These are phyloP conservation scores for Poeciliopsis occidentalis DNA, from an alignment of 2,113 vertebrate species.

Conservation along the genomic window DNA sequence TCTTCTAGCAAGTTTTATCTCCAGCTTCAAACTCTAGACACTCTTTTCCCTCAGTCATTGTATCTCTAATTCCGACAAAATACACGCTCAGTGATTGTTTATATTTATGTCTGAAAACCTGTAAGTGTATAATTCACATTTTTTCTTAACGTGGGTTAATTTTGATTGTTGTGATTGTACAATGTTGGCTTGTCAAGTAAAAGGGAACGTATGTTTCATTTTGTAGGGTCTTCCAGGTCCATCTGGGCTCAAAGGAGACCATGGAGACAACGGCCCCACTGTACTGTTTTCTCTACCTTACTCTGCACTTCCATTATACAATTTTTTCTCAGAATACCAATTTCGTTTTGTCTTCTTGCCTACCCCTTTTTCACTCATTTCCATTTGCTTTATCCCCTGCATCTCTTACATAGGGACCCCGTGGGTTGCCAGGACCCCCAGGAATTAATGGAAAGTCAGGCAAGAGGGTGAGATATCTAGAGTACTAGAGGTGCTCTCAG, in stretches of 20 bases:
- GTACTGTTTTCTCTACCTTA: conserved; percentile 48
- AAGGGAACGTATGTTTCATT: conserved; percentile 18
- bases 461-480: conserved; percentile 83
- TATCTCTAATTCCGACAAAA: conserved; percentile 1
- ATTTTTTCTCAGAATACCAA: conserved; percentile 13
- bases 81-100: conserved; percentile 6
- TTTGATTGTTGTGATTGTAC: neutral
- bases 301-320: conserved; percentile 5
- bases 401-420: conserved; percentile 79
- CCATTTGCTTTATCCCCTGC: conserved; percentile 10
- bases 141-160: neutral
- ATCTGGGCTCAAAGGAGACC: conserved; percentile 75
- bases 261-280: conserved; percentile 61
- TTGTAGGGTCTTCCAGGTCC: conserved; percentile 75
- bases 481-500: conserved; percentile 13
- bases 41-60: neutral
- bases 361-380: conserved; percentile 26
- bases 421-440: conserved; percentile 80
- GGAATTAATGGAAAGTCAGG: conserved; percentile 84
- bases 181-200: neutral
- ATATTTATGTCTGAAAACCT: neutral
- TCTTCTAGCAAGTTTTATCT: conserved; percentile 16
- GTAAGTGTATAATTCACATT: neutral
- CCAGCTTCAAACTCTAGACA: conserved; percentile 9
- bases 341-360: conserved; percentile 28